Evolutionary conservation across 2,113 vertebrate species (phyloP).

Genomic region (Macrotus californicus): DNA sequence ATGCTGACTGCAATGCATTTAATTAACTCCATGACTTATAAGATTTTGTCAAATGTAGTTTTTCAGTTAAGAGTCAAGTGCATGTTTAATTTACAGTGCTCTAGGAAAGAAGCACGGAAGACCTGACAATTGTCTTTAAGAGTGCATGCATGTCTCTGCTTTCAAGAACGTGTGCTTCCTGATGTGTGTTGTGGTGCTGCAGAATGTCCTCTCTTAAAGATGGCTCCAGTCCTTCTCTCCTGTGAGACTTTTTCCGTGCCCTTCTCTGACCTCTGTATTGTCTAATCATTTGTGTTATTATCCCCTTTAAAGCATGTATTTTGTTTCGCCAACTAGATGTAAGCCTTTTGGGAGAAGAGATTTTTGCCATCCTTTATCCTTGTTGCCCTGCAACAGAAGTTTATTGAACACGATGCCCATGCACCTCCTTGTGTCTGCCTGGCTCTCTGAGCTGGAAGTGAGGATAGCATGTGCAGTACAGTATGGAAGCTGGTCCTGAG

Average conservation of each 20-base stretch:
- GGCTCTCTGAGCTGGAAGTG: background rate
- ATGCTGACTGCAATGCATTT: background rate
- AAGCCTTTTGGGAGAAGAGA: background rate
- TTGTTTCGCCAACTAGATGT: background rate
- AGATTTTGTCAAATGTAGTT: background rate
- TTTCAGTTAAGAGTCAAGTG: background rate
- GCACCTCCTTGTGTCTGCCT: background rate
- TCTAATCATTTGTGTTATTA: background rate
- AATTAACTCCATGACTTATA: background rate
- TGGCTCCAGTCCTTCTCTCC: background rate
- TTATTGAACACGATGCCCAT: background rate
- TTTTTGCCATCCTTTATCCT: background rate
- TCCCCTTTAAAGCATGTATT: background rate
- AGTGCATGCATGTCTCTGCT: background rate
- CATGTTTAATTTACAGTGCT: background rate
- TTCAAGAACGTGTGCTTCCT: background rate
- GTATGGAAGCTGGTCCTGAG: background rate
- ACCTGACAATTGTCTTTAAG: background rate
- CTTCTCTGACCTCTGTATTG: background rate
- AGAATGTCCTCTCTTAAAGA: background rate
- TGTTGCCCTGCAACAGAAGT: background rate
- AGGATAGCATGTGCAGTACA: accelerated
- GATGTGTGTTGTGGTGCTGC: background rate
- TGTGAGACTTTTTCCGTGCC: background rate
- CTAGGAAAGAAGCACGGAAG: background rate